Evolutionary conservation across 2,888 invertebrate genomes (phyloP).

Genomic region (Macaria liturata): DNA sequence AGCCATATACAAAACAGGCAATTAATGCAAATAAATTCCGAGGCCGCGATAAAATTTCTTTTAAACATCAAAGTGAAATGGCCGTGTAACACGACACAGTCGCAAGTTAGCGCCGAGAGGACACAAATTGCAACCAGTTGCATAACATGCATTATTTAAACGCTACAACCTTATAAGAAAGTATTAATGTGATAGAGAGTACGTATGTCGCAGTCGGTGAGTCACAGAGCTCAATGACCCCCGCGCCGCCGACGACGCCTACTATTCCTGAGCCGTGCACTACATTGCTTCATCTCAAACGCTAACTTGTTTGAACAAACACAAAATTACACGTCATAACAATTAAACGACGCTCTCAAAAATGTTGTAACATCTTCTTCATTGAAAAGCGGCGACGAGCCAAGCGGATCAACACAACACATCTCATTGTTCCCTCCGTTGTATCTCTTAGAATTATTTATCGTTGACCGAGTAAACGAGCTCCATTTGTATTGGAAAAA

Average conservation of each 20-base stretch:
- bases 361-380: constrained; percentile 36
- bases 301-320: constrained; percentile 45
- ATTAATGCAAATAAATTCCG: constrained; percentile 10
- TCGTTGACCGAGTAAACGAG: constrained; percentile 37
- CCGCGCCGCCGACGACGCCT: constrained; percentile 63
- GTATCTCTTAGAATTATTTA: constrained; percentile 36
- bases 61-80: constrained; percentile 15
- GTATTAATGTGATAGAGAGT: constrained; percentile 78
- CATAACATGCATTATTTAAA: constrained; percentile 81
- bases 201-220: constrained; percentile 72
- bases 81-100: constrained; percentile 35
- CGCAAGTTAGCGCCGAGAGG: constrained; percentile 53
- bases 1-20: background rate
- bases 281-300: constrained; percentile 60
- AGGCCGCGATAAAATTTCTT: constrained; percentile 4
- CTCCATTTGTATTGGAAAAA: constrained; percentile 38
- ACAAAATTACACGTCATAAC: constrained; percentile 42
- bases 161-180: constrained; percentile 79
- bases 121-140: constrained; percentile 77
- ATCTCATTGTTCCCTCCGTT: constrained; percentile 32
- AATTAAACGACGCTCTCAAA: constrained; percentile 35
- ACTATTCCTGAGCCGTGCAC: constrained; percentile 69
- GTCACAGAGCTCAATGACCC: constrained; percentile 76
- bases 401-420: constrained; percentile 29
- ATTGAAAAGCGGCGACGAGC: constrained; percentile 37